A percentile compares a stretch with the other conserved stretches of the same genome.
Evolutionary conservation across 2,888 invertebrate species (phyloP).

Genomic region (Sarcophaga caerulescens): DNA sequence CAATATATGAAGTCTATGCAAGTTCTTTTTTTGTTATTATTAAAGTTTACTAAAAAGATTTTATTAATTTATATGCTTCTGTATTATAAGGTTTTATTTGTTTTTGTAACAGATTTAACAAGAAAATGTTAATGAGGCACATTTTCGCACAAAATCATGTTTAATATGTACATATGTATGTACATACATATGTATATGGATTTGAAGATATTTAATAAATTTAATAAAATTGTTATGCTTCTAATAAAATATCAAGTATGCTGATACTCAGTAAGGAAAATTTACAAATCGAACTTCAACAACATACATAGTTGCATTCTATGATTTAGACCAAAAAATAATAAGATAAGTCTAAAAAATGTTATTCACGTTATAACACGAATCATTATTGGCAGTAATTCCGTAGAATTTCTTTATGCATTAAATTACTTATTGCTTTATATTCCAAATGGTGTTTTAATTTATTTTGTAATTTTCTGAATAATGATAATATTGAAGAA

Average conservation of each 20-base stretch:
- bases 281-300: no score
- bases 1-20: conserved; percentile 32
- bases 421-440: no score
- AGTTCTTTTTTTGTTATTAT: conserved; percentile 15
- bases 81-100: not conserved
- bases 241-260: no score
- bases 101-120: conserved; percentile 65
- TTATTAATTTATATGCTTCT: not conserved
- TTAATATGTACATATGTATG: not conserved
- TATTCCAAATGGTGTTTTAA: no score
- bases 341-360: no score
- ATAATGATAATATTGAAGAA: no score
- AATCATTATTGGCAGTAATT: no score
- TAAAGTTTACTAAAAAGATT: not conserved
- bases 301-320: no score
- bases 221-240: not conserved
- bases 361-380: no score
- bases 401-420: no score
- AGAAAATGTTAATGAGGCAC: conserved; percentile 69
- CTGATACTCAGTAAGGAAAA: not conserved
- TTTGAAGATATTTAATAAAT: conserved; percentile 13
- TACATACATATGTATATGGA: not conserved
- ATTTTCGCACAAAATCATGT: conserved; percentile 55
- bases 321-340: no score
- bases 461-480: no score